phyloP scores from a whole-genome alignment of 2,113 vertebrate species.

The Ascaphus truei region DNA sequence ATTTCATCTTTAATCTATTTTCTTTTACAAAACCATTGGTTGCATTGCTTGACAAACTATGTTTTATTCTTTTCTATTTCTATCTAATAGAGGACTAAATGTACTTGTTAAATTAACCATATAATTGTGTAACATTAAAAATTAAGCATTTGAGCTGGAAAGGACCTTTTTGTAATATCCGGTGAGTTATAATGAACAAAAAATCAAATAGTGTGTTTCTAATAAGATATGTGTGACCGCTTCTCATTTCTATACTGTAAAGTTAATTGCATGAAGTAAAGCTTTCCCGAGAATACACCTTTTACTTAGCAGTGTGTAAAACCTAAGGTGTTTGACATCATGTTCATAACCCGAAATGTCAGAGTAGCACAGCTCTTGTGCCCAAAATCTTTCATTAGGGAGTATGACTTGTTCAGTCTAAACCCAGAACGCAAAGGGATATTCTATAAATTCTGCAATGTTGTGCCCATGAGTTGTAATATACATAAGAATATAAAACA shows the following conservation, averaged over 20 bases:
- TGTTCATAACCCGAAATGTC: slow-evolving; percentile 25
- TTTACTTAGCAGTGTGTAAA: background rate
- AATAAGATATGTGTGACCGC: background rate
- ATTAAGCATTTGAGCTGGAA: background rate
- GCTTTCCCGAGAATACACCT: slow-evolving; percentile 3
- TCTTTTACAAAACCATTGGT: too few species aligned
- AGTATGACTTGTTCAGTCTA: slow-evolving; percentile 7
- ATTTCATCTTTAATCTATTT: too few species aligned
- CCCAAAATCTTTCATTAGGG: slow-evolving; percentile 17
- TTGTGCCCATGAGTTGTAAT: slow-evolving; percentile 25
- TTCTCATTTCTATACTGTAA: slow-evolving; percentile 15
- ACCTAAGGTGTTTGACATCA: slow-evolving; percentile 16
- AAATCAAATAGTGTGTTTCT: background rate
- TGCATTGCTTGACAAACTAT: too few species aligned
- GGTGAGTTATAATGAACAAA: background rate
- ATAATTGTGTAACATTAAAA: background rate
- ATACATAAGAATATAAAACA: slow-evolving; percentile 19
- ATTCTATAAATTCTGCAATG: slow-evolving; percentile 11
- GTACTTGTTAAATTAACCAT: background rate
- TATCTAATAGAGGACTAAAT: too few species aligned
- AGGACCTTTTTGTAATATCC: background rate
- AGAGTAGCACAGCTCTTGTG: slow-evolving; percentile 2
- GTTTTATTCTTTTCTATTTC: too few species aligned
- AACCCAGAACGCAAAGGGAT: slow-evolving; percentile 10
- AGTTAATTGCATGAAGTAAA: slow-evolving; percentile 19